Conservation (phyloP, 2,888 invertebrate genomes). For the Augochlorella aurata region DNA sequence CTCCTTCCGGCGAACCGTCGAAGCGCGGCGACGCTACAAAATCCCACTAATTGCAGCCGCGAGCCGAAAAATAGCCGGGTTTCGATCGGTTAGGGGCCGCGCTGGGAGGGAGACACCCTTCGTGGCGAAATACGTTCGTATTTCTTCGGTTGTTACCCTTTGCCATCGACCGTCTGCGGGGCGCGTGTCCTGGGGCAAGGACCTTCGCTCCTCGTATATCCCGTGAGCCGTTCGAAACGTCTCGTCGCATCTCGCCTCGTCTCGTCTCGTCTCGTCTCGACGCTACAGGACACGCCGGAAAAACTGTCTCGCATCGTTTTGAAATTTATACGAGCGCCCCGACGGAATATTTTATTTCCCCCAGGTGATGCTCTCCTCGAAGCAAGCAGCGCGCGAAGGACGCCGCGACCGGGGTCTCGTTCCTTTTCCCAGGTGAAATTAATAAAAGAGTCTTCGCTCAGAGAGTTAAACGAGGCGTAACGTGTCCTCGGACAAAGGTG, state of each 20-base stretch:
- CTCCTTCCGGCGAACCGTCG: neutral
- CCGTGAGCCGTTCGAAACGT: conserved; percentile 50
- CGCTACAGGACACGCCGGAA: conserved; percentile 7
- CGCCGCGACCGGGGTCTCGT: no score
- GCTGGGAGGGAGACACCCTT: conserved; percentile 51
- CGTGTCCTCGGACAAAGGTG: neutral
- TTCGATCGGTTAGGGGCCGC: conserved; percentile 25
- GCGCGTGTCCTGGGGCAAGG: conserved; percentile 78
- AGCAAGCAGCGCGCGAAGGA: neutral
- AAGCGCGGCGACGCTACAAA: neutral
- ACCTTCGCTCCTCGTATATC: conserved; percentile 71
- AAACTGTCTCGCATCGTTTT: conserved; percentile 10
- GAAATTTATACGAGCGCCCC: conserved; percentile 31
- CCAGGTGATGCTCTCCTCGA: conserved; percentile 2
- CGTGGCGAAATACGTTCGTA: conserved; percentile 56
- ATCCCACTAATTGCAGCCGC: neutral
- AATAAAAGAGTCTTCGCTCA: neutral
- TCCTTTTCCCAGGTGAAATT: neutral
- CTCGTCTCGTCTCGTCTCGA: conserved; percentile 18
- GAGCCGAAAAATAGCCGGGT: neutral
- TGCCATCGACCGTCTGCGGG: conserved; percentile 79
- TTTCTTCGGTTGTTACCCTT: conserved; percentile 75
- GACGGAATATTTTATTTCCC: conserved; percentile 28
- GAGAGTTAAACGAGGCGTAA: conserved; percentile 3
- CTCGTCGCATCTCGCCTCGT: conserved; percentile 12